These are phyloP conservation scores for Cydia pomonella DNA, from an alignment of 1,140 invertebrate species.

Conservation along the genomic window DNA sequence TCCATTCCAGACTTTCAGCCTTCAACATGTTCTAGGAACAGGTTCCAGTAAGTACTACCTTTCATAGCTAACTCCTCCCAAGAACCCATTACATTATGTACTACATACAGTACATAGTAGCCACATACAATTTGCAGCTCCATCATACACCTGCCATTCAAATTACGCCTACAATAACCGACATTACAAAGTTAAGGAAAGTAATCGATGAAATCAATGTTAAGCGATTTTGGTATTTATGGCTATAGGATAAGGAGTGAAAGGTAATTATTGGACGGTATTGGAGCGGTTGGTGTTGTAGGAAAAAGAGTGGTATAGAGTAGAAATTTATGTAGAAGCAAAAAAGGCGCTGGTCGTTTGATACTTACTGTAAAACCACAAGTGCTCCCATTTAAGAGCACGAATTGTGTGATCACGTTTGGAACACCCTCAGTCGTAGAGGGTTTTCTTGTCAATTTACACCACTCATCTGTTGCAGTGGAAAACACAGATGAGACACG, in stretches of 20 bases:
- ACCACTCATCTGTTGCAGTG: too few relatives aligned
- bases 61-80: conserved; percentile 15
- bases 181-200: neutral
- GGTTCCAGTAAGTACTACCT: conserved; percentile 15
- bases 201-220: neutral
- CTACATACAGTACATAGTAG: conserved; percentile 32
- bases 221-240: neutral
- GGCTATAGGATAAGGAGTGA: neutral
- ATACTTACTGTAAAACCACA: neutral
- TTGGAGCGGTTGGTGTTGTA: neutral
- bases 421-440: too few relatives aligned
- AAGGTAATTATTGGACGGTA: neutral
- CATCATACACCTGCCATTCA: conserved; percentile 67
- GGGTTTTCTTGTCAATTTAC: too few relatives aligned
- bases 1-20: neutral
- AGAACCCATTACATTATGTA: conserved; percentile 16
- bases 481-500: too few relatives aligned
- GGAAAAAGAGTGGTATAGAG: conserved; percentile 11
- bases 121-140: conserved; percentile 41
- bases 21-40: conserved; percentile 1
- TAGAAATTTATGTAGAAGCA: conserved; percentile 6
- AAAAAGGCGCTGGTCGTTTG: neutral
- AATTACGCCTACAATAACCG: conserved; percentile 63
- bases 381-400: too few relatives aligned
- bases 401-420: too few relatives aligned